Evolutionary conservation across 92 coral and sea anemone genomes (phyloP).

Genomic region (Nematostella vectensis): DNA sequence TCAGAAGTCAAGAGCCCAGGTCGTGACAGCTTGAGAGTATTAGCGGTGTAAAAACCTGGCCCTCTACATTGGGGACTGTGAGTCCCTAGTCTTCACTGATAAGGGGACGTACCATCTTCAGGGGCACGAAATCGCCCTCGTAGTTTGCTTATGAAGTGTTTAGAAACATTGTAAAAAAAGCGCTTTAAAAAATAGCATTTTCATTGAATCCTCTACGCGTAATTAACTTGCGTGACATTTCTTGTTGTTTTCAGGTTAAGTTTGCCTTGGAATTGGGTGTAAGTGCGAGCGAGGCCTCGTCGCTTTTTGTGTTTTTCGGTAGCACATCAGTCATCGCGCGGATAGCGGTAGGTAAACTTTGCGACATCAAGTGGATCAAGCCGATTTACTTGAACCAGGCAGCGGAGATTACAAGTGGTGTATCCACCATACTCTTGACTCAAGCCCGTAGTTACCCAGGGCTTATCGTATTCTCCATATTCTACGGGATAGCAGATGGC

Average conservation of each 20-base stretch:
- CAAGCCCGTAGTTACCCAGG: conserved; percentile 27
- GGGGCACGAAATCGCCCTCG: too few species aligned
- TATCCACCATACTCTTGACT: conserved; percentile 14
- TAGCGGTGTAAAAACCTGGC: too few species aligned
- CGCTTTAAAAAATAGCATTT: too few species aligned
- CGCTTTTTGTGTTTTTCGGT: conserved; percentile 30
- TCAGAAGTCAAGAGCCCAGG: too few species aligned
- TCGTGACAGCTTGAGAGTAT: too few species aligned
- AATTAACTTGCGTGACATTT: too few species aligned
- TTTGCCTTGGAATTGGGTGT: conserved; percentile 34
- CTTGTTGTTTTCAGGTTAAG: conserved; percentile 43
- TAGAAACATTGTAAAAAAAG: too few species aligned
- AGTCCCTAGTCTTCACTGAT: too few species aligned
- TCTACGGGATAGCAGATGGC: conserved; percentile 51
- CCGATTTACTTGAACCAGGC: conserved; percentile 33
- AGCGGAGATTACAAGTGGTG: conserved; percentile 16
- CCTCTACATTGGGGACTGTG: too few species aligned
- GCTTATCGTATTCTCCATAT: conserved; percentile 28
- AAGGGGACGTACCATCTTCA: too few species aligned
- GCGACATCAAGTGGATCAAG: conserved; percentile 30
- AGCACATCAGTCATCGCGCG: conserved; percentile 34
- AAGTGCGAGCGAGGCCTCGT: conserved; percentile 26
- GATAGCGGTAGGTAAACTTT: conserved; percentile 24
- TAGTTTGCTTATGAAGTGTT: too few species aligned
- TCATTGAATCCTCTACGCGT: too few species aligned